Percentiles rank a stretch among this genome's conserved stretches.
These are phyloP conservation scores for Pseudococcus viburni DNA, from an alignment of 2,888 invertebrate species.

Conservation along the genomic window DNA sequence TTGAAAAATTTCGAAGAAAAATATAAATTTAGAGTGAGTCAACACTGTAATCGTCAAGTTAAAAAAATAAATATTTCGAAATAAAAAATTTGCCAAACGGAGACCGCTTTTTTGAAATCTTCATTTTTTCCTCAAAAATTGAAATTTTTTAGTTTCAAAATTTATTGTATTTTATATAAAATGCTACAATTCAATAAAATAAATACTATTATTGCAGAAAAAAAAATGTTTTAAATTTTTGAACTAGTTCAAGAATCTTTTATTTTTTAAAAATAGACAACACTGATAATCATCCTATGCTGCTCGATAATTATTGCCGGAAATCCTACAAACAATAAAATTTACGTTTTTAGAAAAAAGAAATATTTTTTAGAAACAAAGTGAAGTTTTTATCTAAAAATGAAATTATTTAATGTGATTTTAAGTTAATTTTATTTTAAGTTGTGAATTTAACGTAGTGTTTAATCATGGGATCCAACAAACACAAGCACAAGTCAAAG, in stretches of 20 bases:
- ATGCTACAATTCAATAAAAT: too few species aligned
- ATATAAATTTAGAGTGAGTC: too few species aligned
- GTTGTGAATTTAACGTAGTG: not conserved
- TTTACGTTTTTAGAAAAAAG: not conserved
- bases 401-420: too few species aligned
- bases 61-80: not conserved
- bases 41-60: not conserved
- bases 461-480: conserved; percentile 67
- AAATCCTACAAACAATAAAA: not conserved
- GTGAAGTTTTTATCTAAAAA: too few species aligned
- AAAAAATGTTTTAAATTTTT: not conserved
- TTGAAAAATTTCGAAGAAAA: too few species aligned
- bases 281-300: not conserved
- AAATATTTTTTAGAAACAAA: not conserved
- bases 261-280: not conserved
- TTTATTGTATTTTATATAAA: too few species aligned
- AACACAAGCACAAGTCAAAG: conserved; percentile 70
- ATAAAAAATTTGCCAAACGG: too few species aligned
- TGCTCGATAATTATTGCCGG: not conserved
- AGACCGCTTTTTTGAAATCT: too few species aligned
- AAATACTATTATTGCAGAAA: not conserved
- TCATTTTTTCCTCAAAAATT: too few species aligned
- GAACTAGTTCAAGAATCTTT: not conserved
- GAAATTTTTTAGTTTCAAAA: too few species aligned
- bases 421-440: not conserved